Conservation (phyloP, 2,113 vertebrate genomes). For the Gobio gobio region DNA sequence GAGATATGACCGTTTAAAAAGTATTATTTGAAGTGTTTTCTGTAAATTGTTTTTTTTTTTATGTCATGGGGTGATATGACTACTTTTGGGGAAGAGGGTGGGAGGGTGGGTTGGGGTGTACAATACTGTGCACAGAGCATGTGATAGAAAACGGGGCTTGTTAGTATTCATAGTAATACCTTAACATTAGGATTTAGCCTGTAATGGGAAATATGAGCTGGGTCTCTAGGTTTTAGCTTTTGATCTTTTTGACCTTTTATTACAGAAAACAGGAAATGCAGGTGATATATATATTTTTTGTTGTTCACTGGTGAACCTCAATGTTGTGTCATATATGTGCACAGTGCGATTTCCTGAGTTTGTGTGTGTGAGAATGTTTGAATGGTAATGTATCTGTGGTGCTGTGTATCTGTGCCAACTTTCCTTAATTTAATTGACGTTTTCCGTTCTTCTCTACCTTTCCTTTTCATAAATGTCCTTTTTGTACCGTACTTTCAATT, state of each 20-base stretch:
- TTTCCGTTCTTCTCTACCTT: background rate
- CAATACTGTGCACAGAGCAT: conserved; percentile 37
- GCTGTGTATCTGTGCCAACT: conserved; percentile 47
- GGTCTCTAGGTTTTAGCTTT: conserved; percentile 24
- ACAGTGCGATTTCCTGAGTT: background rate
- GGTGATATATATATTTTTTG: background rate
- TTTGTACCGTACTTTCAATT: background rate
- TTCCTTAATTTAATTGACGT: background rate
- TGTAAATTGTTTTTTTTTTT: background rate
- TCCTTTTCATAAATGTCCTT: background rate
- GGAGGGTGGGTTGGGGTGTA: background rate
- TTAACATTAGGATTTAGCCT: background rate
- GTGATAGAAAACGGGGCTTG: conserved; percentile 37
- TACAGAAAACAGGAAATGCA: background rate
- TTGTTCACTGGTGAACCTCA: background rate
- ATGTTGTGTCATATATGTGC: conserved; percentile 14
- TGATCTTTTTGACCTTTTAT: background rate
- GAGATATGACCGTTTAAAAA: background rate
- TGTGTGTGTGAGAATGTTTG: background rate
- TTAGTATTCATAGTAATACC: conserved; percentile 37
- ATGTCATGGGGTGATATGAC: conserved; percentile 8
- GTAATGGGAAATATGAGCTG: conserved; percentile 4
- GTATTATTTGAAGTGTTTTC: conserved; percentile 11
- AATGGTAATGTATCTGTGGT: conserved; percentile 46
- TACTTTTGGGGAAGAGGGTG: background rate